Percentiles rank a stretch among this genome's conserved stretches.
These are phyloP conservation scores for Mesocentrotus franciscanus DNA, from an alignment of 53 echinoderm and acorn worm species.

Conservation along the genomic window DNA sequence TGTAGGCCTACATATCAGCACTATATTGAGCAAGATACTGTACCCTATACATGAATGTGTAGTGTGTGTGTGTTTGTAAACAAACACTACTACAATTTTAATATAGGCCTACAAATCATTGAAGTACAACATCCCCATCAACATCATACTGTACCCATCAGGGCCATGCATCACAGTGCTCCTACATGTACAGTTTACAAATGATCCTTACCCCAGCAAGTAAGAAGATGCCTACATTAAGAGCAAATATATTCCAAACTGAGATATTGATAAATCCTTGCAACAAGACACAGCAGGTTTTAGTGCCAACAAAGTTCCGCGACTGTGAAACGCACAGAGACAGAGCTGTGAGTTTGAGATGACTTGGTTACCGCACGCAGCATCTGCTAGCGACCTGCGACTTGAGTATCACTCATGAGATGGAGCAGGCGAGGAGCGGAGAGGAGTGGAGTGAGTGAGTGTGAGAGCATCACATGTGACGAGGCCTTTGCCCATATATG, in stretches of 20 bases:
- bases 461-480: conserved; percentile 40
- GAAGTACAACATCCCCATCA: not conserved
- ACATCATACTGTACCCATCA: not conserved
- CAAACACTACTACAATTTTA: not conserved
- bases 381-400: conserved; percentile 16
- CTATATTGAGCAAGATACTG: not conserved
- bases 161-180: not conserved
- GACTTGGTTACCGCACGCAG: conserved; percentile 36
- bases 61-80: conserved; percentile 12
- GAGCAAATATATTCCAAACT: conserved; percentile 37
- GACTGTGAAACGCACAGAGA: not conserved
- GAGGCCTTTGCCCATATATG: conserved; percentile 63
- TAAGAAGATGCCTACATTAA: not conserved
- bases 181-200: too few relatives aligned
- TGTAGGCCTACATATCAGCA: not conserved
- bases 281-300: not conserved
- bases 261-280: not conserved
- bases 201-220: not conserved
- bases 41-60: not conserved
- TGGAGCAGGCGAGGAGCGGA: not conserved
- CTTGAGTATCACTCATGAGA: not conserved
- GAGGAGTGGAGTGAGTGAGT: conserved; percentile 23
- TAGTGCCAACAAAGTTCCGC: not conserved
- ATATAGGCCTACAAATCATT: conserved; percentile 4
- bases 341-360: not conserved